Evolutionary conservation across 1,140 invertebrate genomes (phyloP).

Genomic region (Contarinia nasturtii): DNA sequence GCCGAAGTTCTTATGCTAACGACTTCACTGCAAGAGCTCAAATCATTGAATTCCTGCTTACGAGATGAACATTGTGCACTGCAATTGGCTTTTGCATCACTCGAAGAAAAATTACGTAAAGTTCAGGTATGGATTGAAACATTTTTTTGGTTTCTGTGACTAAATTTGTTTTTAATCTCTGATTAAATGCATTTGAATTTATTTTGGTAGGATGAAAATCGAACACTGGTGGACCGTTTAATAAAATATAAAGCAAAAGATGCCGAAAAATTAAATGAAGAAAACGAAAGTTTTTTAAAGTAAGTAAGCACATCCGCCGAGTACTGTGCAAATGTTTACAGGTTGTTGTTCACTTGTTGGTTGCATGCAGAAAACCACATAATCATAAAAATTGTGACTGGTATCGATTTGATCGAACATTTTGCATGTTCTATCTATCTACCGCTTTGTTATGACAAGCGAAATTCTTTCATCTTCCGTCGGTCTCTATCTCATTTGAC

Average conservation of each 20-base stretch:
- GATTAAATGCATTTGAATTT: slow-evolving; percentile 2
- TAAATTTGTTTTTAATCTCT: neutral
- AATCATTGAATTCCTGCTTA: slow-evolving; percentile 68
- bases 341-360: no score
- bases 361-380: no score
- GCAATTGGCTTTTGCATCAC: slow-evolving; percentile 69
- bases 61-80: slow-evolving; percentile 89
- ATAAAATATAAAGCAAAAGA: slow-evolving; percentile 84
- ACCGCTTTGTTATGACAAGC: no score
- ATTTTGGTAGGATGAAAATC: slow-evolving; percentile 76
- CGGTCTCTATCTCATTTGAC: no score
- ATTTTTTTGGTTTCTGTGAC: neutral
- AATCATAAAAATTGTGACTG: no score
- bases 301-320: slow-evolving; percentile 27
- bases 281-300: slow-evolving; percentile 82
- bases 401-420: no score
- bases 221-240: slow-evolving; percentile 64
- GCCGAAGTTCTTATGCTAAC: slow-evolving; percentile 41
- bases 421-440: no score
- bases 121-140: slow-evolving; percentile 37
- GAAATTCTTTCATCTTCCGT: no score
- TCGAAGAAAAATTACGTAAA: slow-evolving; percentile 79
- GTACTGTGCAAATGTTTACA: no score
- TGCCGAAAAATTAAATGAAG: slow-evolving; percentile 84
- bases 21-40: slow-evolving; percentile 44